Evolutionary conservation across 2,797 vertebrate species (phyloP).

Genomic region (Todus mexicanus): DNA sequence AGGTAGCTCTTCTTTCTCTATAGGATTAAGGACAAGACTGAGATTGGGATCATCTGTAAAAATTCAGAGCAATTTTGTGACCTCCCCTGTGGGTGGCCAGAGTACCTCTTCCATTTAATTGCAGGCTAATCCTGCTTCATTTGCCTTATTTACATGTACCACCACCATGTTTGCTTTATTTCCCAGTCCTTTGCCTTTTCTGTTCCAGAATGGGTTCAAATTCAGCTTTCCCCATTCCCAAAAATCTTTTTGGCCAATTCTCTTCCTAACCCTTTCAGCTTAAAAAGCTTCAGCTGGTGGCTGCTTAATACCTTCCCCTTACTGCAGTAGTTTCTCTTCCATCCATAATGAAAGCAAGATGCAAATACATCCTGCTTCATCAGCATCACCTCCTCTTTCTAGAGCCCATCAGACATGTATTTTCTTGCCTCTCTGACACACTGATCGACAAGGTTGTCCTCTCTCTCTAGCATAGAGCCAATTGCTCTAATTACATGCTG

Average conservation of each 20-base stretch:
- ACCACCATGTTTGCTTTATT: neutral
- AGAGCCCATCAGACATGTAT: neutral
- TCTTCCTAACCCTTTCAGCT: neutral
- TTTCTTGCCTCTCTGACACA: neutral
- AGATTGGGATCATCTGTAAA: neutral
- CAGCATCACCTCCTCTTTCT: neutral
- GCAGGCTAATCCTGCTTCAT: neutral
- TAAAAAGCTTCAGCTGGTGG: neutral
- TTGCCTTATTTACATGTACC: neutral
- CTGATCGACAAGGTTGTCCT: neutral
- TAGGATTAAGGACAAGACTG: neutral
- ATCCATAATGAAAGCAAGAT: neutral
- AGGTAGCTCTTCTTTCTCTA: neutral
- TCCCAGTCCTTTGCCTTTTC: neutral
- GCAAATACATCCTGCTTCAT: neutral
- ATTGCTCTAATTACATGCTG: neutral
- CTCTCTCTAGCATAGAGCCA: neutral
- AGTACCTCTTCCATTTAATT: neutral
- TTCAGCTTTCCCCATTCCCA: neutral
- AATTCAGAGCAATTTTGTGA: neutral
- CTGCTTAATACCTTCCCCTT: neutral
- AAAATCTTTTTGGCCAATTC: neutral
- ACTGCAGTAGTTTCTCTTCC: neutral
- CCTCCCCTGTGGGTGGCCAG: neutral
- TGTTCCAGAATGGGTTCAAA: neutral